These are phyloP conservation scores for Eilema depressum DNA, from an alignment of 2,888 invertebrate genomes.

Conservation along the genomic window DNA sequence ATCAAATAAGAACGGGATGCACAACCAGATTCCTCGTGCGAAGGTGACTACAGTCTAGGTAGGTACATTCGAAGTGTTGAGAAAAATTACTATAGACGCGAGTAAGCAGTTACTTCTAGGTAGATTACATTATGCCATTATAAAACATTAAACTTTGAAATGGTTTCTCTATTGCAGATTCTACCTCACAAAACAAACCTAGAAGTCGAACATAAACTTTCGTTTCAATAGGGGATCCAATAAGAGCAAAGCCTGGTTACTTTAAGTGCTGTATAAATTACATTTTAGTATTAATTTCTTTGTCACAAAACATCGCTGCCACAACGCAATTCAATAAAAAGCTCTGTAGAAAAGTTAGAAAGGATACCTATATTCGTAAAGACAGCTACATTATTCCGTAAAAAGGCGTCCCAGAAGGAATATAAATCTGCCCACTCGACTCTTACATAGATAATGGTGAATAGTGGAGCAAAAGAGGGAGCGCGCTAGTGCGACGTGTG, in stretches of 20 bases:
- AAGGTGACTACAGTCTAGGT: too few relatives aligned
- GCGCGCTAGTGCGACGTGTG: conserved; percentile 39
- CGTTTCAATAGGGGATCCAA: background rate
- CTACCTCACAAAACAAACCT: background rate
- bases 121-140: too few relatives aligned
- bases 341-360: conserved; percentile 36
- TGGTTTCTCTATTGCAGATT: background rate
- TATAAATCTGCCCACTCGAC: conserved; percentile 55
- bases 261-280: conserved; percentile 9
- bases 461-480: conserved; percentile 47
- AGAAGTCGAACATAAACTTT: background rate
- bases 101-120: too few relatives aligned
- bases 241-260: background rate
- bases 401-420: conserved; percentile 43
- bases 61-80: too few relatives aligned
- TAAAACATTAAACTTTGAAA: background rate
- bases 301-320: conserved; percentile 23
- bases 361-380: conserved; percentile 48
- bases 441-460: conserved; percentile 55
- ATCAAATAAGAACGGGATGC: too few relatives aligned
- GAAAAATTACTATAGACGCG: too few relatives aligned
- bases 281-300: conserved; percentile 36
- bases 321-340: conserved; percentile 42
- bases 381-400: conserved; percentile 46
- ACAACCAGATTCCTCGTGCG: too few relatives aligned